Conservation (phyloP, 1,140 invertebrate genomes). For the Meloidogyne hapla region DNA sequence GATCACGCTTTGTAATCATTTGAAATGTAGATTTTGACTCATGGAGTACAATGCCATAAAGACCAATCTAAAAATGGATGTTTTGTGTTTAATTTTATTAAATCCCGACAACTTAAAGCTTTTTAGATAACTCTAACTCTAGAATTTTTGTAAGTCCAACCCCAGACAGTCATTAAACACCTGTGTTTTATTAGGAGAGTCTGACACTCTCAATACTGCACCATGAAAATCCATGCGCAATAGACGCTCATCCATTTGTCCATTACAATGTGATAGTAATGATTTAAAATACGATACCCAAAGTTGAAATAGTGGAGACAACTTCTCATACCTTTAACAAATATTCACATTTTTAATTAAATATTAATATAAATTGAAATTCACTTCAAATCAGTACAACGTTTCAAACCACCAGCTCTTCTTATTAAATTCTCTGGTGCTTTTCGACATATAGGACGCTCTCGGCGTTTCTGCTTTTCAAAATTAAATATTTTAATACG, state of each 20-base stretch:
- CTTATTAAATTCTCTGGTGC: conserved; percentile 35
- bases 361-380: conserved; percentile 23
- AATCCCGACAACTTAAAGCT: no score
- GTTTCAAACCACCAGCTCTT: conserved; percentile 33
- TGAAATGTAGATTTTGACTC: conserved; percentile 49
- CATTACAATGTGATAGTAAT: conserved; percentile 29
- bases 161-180: conserved; percentile 19
- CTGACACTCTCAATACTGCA: conserved; percentile 35
- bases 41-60: conserved; percentile 49
- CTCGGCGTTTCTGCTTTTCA: conserved; percentile 25
- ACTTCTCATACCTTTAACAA: conserved; percentile 21
- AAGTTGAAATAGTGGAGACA: conserved; percentile 22
- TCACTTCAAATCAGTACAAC: conserved; percentile 28
- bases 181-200: conserved; percentile 39
- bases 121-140: no score
- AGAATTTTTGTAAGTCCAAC: no score
- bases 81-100: no score
- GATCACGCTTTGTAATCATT: conserved; percentile 41
- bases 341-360: no score
- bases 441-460: conserved; percentile 10
- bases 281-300: conserved; percentile 41
- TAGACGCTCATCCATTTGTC: conserved; percentile 32
- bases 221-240: conserved; percentile 43
- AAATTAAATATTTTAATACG: conserved; percentile 37
- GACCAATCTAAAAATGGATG: conserved; percentile 36